Evolutionary conservation across 1,140 invertebrate species (phyloP).

Genomic region (Andrena cerasifolii): DNA sequence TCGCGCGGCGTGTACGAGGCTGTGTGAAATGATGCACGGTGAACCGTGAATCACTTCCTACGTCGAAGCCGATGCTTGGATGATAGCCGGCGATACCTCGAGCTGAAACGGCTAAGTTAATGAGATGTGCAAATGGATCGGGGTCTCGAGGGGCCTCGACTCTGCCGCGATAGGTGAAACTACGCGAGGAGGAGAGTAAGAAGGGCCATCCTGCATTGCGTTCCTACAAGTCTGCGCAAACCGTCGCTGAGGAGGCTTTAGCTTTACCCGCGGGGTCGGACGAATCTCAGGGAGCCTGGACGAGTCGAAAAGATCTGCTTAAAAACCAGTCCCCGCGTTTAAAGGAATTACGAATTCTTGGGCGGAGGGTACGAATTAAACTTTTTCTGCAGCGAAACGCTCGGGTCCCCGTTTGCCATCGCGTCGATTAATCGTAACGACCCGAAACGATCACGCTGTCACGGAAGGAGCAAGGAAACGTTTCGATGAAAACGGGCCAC

Average conservation of each 20-base stretch:
- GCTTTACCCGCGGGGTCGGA: too few relatives aligned
- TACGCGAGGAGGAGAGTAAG: constrained; percentile 26
- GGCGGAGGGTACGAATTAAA: too few relatives aligned
- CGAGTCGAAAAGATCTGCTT: too few relatives aligned
- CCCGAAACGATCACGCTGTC: constrained; percentile 47
- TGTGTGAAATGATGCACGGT: constrained; percentile 67
- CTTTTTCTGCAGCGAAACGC: neutral
- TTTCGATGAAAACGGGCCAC: constrained; percentile 53
- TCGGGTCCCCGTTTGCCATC: constrained; percentile 15
- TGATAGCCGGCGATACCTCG: constrained; percentile 62
- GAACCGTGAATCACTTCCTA: constrained; percentile 70
- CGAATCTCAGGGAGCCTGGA: too few relatives aligned
- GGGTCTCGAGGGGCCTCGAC: constrained; percentile 42
- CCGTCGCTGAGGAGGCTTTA: neutral
- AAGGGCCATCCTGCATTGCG: constrained; percentile 12
- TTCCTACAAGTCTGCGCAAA: constrained; percentile 18
- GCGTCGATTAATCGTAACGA: constrained; percentile 55
- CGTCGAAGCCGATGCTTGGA: constrained; percentile 67
- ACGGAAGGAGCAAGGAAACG: constrained; percentile 27
- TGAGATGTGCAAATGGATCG: constrained; percentile 66
- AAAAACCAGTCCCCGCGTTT: too few relatives aligned
- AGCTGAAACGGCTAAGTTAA: constrained; percentile 66
- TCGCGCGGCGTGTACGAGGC: constrained; percentile 34
- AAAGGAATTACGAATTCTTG: too few relatives aligned
- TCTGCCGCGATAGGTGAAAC: constrained; percentile 44